Conservation (phyloP, 2,888 invertebrate species). For the Biston betularia region DNA sequence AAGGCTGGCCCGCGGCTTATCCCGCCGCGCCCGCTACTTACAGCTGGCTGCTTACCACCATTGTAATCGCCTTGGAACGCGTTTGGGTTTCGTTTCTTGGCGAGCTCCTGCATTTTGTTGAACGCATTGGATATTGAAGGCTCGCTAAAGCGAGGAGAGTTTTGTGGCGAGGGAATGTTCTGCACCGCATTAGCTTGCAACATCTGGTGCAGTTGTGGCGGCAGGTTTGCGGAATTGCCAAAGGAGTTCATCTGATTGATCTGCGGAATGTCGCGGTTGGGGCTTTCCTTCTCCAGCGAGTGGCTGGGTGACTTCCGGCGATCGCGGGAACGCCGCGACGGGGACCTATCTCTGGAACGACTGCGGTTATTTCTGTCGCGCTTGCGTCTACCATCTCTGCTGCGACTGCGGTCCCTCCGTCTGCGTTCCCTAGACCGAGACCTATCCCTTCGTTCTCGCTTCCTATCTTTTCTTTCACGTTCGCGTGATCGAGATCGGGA, state of each 20-base stretch:
- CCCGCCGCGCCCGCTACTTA: conserved; percentile 47
- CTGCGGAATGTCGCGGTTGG: conserved; percentile 30
- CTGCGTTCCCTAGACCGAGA: conserved; percentile 87
- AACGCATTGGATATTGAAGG: conserved; percentile 67
- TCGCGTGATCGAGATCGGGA: conserved; percentile 70
- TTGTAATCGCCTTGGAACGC: conserved; percentile 80
- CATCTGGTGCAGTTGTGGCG: conserved; percentile 43
- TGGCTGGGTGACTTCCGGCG: conserved; percentile 77
- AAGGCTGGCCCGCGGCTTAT: conserved; percentile 44
- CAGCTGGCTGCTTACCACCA: conserved; percentile 44
- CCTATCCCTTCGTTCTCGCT: conserved; percentile 80
- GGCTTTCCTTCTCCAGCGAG: conserved; percentile 61
- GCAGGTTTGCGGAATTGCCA: conserved; percentile 36
- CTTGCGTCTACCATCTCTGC: conserved; percentile 72
- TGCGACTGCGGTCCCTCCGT: conserved; percentile 86
- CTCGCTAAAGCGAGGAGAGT: conserved; percentile 63
- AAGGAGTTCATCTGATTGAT: conserved; percentile 34
- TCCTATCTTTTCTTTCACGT: conserved; percentile 75
- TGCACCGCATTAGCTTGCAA: conserved; percentile 47
- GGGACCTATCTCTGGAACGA: conserved; percentile 84
- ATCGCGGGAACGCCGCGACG: conserved; percentile 81
- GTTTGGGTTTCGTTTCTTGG: conserved; percentile 87
- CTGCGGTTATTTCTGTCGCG: conserved; percentile 80
- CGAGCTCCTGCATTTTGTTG: conserved; percentile 76
- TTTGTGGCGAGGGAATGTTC: conserved; percentile 52